Conservation (phyloP, 37 sponge, comb jelly and placozoan species). For the Spongilla lacustris region DNA sequence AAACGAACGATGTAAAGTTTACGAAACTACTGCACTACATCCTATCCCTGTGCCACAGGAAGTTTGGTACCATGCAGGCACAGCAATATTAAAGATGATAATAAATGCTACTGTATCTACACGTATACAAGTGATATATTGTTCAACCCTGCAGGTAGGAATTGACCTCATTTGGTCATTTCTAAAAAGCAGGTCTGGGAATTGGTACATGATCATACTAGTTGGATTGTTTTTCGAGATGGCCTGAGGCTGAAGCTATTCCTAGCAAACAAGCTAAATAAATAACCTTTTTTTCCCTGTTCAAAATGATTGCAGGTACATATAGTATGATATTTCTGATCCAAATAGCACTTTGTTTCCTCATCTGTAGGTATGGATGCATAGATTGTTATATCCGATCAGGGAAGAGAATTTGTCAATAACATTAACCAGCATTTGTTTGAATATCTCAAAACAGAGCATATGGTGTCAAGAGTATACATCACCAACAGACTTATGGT, state of each 20-base stretch:
- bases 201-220: constrained; percentile 38
- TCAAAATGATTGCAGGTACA: constrained; percentile 16
- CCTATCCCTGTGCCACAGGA: constrained; percentile 32
- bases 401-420: constrained; percentile 41
- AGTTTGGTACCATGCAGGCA: background rate
- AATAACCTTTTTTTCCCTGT: constrained; percentile 26
- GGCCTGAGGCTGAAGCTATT: constrained; percentile 45
- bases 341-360: background rate
- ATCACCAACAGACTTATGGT: constrained; percentile 42
- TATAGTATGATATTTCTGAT: no score
- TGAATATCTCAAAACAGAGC: constrained; percentile 9
- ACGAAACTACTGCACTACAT: constrained; percentile 6
- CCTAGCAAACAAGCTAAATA: constrained; percentile 9
- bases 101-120: background rate
- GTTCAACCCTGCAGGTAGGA: constrained; percentile 3
- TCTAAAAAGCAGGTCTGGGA: constrained; percentile 4
- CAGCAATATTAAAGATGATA: no score
- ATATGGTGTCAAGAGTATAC: constrained; percentile 29
- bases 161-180: constrained; percentile 40
- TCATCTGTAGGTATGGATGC: constrained; percentile 6
- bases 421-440: constrained; percentile 18
- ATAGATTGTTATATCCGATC: constrained; percentile 16
- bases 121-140: background rate
- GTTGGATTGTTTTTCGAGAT: constrained; percentile 43
- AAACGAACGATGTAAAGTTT: constrained; percentile 10